Evolutionary conservation across 2,113 vertebrate genomes (phyloP), one percentile per base, ranked within the genome.

Genomic region (mouse (Mus musculus)): DNA sequence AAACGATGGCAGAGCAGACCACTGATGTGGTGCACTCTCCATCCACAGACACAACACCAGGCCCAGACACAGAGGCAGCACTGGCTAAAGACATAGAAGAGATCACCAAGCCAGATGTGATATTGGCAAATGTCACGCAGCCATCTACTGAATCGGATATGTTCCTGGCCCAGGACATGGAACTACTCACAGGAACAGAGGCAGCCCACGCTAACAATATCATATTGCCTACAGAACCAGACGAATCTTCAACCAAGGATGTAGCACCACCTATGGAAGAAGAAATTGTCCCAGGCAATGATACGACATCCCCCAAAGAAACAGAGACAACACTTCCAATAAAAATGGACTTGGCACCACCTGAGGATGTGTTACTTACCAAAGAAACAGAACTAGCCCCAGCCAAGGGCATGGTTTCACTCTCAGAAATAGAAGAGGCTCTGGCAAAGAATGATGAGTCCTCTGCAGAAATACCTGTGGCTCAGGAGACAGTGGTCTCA

Each of bases 221-320:
- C 1, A 0, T 59, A 10, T 59, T 72, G 19, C 78, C 59, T 13
- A n/a, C 65, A 92, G 94, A 95, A 86, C 42, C 67, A 67, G 54
- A 77, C 42, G 26, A 56, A 16, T 81, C 63, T 85, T 95, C 14
- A 4, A 1, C 92, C 20, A 36, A 81, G 77, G 49, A 78, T 91
- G 24, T 88, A 20, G 42, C 59, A 30, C 49, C 93, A 20, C 56
- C 91, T 39, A 59, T 46, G 87, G 92, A 97, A 90, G 54, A 10
- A 19, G 46, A 95, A 54, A 69, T 67, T 75, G 19, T 88, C 2
- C 2, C 85, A 78, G n/a, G 42, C 56, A 78, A 94, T 61, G 93
- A 94, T 54, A 17, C 76, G 33, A 42, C 14, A 22, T 49, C 88
- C 3, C 56, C 90, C 33, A 90, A 80, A 85, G 95, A 96, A 90